Evolutionary conservation across 2,888 invertebrate genomes (phyloP), one percentile per base, ranked within the genome.

Genomic region (Andrena fulva): DNA sequence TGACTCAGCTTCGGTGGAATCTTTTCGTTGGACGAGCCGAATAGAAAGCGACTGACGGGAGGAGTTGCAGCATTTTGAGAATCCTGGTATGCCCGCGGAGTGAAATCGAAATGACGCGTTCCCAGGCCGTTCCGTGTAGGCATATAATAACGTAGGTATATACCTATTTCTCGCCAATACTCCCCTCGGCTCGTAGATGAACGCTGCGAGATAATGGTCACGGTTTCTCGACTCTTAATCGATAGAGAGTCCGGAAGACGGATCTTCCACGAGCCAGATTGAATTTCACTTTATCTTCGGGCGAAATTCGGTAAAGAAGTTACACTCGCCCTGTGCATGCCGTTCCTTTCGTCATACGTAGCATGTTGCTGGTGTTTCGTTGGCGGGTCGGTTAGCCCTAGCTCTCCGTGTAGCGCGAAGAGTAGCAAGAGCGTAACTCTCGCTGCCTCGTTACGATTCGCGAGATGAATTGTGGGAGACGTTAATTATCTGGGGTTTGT

Each of bases 101-200:
- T 81, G 85, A 86, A 86, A 86, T 84, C 83, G 83, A 80, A 80
- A 56, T 12, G 24, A 10, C 76, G 75, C 71, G 24, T 66, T 70
- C 50, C 29, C 50, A 1, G 50, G 10, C 29, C 10, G 8, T 48
- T 74, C 31, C 42, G 5, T 27, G 50, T 12, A 12, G 42, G 16
- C 42, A 5, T 42, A 4, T 42, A 42, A 42, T 42, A 42, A 42
- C 5, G 16, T 16, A 42, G 42, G 42, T 16, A 42, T 20, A 12
- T 27, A 8, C 2, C 4, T 24, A 56, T 20, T 56, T 12, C 24
- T 10, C 56, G 56, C 8, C 20, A 56, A 20, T 27, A 56, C 27
- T 24, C 24, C 27, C 10, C 56, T 20, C 24, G 24, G 10, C 2
- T 8, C 0, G 56, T 56, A 24, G 56, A 56, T 56, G 56, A 56